phyloP scores from a whole-genome alignment of 2,113 vertebrate genomes.

The Caracal caracal region DNA sequence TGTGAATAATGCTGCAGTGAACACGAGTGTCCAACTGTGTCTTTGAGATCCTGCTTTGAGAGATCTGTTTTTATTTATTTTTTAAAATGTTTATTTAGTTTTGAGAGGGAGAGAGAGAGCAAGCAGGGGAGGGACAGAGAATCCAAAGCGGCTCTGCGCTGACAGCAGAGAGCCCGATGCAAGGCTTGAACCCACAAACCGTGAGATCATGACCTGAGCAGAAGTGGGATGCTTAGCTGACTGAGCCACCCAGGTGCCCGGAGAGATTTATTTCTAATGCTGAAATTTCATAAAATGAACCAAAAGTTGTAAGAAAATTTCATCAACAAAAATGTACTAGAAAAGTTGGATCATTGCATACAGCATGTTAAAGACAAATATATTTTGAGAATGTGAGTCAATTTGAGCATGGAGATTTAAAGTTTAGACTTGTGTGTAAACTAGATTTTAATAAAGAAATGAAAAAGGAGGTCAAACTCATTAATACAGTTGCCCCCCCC shows the following conservation, averaged over 20 bases:
- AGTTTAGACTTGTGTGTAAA: neutral
- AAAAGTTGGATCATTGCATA: neutral
- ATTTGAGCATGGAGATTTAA: neutral
- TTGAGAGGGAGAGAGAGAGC: too few species aligned
- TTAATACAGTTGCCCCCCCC: neutral
- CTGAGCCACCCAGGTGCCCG: too few species aligned
- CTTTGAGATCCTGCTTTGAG: neutral
- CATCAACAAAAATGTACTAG: neutral
- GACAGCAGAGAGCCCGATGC: too few species aligned
- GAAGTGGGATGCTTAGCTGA: too few species aligned
- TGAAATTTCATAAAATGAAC: conserved; percentile 1
- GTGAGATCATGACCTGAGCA: too few species aligned
- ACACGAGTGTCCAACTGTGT: neutral
- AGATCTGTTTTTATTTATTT: neutral
- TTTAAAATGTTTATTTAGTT: too few species aligned
- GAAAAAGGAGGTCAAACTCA: neutral
- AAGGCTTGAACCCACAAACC: too few species aligned
- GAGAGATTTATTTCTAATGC: conserved; percentile 1
- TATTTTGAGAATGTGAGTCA: neutral
- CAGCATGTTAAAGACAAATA: neutral
- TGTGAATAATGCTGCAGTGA: neutral
- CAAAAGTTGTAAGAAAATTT: conserved; percentile 28
- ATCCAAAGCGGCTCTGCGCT: too few species aligned
- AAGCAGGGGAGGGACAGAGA: too few species aligned
- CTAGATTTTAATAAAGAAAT: neutral